Conservation (phyloP, 2,113 vertebrate species). For the Rhinolophus sinicus region DNA sequence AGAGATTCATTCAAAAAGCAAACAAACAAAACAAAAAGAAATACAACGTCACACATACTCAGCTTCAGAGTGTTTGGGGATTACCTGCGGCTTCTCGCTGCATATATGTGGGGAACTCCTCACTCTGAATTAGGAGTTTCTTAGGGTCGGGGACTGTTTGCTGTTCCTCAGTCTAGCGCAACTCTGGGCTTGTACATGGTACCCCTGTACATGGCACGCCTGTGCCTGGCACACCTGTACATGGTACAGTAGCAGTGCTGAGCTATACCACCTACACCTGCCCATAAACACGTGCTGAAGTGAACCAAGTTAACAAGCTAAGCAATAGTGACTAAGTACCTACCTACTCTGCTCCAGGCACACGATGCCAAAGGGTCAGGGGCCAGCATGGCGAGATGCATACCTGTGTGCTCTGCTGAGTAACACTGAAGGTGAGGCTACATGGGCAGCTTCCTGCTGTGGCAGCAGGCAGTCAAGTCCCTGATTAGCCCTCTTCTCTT, state of each 20-base stretch:
- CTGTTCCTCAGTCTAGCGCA: neutral
- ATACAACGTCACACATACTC: neutral
- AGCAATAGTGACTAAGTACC: neutral
- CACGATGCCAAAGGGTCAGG: neutral
- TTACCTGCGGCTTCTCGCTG: neutral
- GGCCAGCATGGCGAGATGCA: no score
- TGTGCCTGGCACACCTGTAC: neutral
- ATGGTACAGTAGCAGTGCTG: no score
- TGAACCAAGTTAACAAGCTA: neutral
- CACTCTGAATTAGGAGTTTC: neutral
- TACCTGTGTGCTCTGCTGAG: neutral
- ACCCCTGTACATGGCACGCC: no score
- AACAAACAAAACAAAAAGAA: neutral
- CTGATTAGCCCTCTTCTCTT: neutral
- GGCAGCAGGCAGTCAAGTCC: neutral
- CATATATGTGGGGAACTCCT: neutral
- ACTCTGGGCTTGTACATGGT: accelerated
- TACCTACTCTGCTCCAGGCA: neutral
- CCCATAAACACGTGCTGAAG: neutral
- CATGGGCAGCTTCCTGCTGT: neutral
- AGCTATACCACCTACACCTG: no score
- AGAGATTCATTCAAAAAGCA: neutral
- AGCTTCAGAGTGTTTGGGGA: neutral
- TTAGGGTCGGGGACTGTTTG: neutral
- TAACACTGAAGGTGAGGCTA: neutral